Evolutionary conservation across 2,797 vertebrate genomes (phyloP).

Genomic region (Limosa lapponica): DNA sequence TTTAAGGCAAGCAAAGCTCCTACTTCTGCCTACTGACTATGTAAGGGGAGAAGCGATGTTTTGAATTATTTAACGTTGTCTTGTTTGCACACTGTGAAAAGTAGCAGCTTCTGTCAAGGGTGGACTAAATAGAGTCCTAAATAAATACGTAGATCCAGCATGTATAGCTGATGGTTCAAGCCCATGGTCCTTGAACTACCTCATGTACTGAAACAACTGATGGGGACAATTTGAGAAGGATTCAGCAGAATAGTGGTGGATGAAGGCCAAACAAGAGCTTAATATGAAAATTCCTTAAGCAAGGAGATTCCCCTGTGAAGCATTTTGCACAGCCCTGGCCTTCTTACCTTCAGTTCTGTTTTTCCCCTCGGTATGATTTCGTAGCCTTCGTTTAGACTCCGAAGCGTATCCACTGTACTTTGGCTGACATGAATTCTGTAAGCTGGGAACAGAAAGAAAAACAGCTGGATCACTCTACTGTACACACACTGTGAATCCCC

Average conservation of each 20-base stretch:
- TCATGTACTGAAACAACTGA: neutral
- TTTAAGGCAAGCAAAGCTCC: neutral
- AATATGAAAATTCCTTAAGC: neutral
- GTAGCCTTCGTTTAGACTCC: constrained; percentile 85
- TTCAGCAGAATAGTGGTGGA: neutral
- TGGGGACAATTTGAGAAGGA: neutral
- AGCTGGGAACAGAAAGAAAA: constrained; percentile 74
- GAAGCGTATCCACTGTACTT: constrained; percentile 85
- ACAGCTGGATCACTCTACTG: neutral
- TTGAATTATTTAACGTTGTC: neutral
- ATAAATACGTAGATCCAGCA: neutral
- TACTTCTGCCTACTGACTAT: neutral
- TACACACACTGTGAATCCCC: neutral
- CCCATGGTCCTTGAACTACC: neutral
- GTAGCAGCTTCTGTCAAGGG: neutral
- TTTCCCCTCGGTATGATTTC: constrained; percentile 84
- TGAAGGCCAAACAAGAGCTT: neutral
- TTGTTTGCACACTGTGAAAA: neutral
- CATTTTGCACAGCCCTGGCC: neutral
- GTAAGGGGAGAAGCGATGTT: neutral
- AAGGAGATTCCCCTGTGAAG: neutral
- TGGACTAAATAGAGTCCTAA: neutral
- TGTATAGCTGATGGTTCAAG: neutral
- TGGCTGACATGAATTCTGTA: constrained; percentile 90
- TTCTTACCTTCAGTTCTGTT: constrained; percentile 85